phyloP scores from a whole-genome alignment of 2,888 invertebrate genomes.

The Drosophila demipolita region DNA sequence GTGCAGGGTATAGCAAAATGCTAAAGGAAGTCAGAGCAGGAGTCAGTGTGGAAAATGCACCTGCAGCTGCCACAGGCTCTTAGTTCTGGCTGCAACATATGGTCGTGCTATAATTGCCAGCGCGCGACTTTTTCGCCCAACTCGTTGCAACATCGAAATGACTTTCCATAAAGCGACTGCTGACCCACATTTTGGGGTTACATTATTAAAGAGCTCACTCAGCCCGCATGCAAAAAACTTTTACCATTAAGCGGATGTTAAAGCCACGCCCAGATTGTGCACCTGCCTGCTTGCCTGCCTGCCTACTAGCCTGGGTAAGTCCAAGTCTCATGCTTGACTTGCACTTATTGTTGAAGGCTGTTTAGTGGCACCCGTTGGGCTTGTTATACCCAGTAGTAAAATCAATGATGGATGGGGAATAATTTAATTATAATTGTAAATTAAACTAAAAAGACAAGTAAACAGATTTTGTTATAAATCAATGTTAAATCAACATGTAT shows the following conservation, averaged over 20 bases:
- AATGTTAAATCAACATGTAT: background rate
- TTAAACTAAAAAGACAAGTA: background rate
- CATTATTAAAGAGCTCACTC: conserved; percentile 60
- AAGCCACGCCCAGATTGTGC: conserved; percentile 61
- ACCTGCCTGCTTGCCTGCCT: conserved; percentile 35
- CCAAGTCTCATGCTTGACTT: conserved; percentile 57
- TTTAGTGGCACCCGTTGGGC: conserved; percentile 43
- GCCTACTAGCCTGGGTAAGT: conserved; percentile 36
- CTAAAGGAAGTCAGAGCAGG: background rate
- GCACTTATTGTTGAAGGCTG: conserved; percentile 62
- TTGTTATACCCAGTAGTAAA: conserved; percentile 12
- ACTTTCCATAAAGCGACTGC: conserved; percentile 69
- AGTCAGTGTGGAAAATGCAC: conserved; percentile 47
- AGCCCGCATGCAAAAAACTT: conserved; percentile 51
- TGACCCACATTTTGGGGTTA: conserved; percentile 67
- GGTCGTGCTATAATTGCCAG: conserved; percentile 74
- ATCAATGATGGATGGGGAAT: background rate
- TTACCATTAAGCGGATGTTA: conserved; percentile 60
- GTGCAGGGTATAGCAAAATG: conserved; percentile 1
- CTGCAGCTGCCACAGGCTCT: conserved; percentile 70
- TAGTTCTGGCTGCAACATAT: conserved; percentile 69
- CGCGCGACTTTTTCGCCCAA: conserved; percentile 49
- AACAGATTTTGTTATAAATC: background rate
- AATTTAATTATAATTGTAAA: background rate
- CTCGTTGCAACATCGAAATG: conserved; percentile 57